Evolutionary conservation across 1,140 invertebrate genomes (phyloP), one percentile per base, ranked within the genome.

Genomic region (Physella acuta): DNA sequence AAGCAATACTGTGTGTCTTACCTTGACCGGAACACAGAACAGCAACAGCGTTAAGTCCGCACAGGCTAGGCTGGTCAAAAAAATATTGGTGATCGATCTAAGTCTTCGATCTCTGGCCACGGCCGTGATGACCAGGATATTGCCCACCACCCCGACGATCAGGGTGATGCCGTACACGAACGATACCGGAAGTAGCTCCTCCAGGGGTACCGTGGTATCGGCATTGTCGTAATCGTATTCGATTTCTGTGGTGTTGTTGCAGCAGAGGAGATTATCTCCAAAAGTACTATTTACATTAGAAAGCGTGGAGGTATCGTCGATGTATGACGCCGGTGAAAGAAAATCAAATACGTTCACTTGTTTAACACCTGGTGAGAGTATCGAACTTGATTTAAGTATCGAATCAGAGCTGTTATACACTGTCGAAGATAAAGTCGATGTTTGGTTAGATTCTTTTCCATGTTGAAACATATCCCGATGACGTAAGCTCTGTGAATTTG

Each of bases 11-110:
- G n/a, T n/a, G n/a, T n/a, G n/a, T n/a, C 85, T 87, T 83, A 91
- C 90, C 87, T 91, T 92, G 0, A 92, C 89, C 16, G 91, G 91
- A 67, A 92, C 90, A 79, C 91, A 92, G 75, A 92, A 87, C 36
- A 88, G 82, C 53, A 92, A 89, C 8, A 92, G 86, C 28, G 91
- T 83, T 3, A 92, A 85, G 84, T 92, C 91, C 1, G 91, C 90
- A 1, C 88, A 89, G 2, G 90, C 90, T n/a, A 92, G 81, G 73
- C 89, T 90, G 2, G 78, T 71, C 28, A 92, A 81, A 73, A 92
- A 92, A 5, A 91, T 86, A 73, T 92, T 92, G 5, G 90, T 92
- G 1, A 90, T 87, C 75, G 76, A 89, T 70, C 85, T 78, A 79
- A 90, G 89, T 66, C 88, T 78, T 39, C 73, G 69, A 76, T 87